Evolutionary conservation across 2,113 vertebrate genomes (phyloP), one percentile per base, ranked within the genome.

Genomic region (Mustela nigripes): DNA sequence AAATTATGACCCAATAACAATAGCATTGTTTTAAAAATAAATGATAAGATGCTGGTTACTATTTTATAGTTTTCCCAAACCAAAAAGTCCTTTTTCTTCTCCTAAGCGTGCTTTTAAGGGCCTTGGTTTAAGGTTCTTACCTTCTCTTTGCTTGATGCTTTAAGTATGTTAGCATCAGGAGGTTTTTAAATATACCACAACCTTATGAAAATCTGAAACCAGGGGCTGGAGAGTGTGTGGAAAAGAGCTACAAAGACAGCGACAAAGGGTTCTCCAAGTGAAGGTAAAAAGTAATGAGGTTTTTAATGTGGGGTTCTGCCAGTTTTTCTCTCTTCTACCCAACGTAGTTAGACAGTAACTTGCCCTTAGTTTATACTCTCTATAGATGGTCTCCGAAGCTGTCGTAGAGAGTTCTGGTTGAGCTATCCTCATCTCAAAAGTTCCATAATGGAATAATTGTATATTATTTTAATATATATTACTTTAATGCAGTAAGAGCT

Each of bases 401-500:
- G 50, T 89, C 89, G 33, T 73, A 74, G 19, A 79, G 65, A 93
- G 39, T 84, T 84, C 45, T 78, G 42, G 33, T 65, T 95, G 48
- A 86, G 33, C 14, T 31, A 80, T 4, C 42, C 9, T 78, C 60
- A 78, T 28, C 15, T 78, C 45, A 67, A 97, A 94, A 86, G 28
- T 78, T 97, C 91, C 56, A 42, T 82, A 96, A 83, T n/a, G 31
- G 31, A 74, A 91, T 58, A 88, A 88, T 69, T 78, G 48, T 39
- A 24, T 31, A 45, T 89, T 86, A 79, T 82, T 95, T 93, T 79
- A 97, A 95, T 78, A 67, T 53, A 33, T 24, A 45, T 91, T 86
- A 79, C 82, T 93, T 93, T 79, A 97, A 95, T 28, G 31, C 73
- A 93, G 4, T 36, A 83, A 88, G 42, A 97, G 62, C 28, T 95